phyloP scores from a whole-genome alignment of 1,140 invertebrate species.

The Anagrus nilaparvatae region DNA sequence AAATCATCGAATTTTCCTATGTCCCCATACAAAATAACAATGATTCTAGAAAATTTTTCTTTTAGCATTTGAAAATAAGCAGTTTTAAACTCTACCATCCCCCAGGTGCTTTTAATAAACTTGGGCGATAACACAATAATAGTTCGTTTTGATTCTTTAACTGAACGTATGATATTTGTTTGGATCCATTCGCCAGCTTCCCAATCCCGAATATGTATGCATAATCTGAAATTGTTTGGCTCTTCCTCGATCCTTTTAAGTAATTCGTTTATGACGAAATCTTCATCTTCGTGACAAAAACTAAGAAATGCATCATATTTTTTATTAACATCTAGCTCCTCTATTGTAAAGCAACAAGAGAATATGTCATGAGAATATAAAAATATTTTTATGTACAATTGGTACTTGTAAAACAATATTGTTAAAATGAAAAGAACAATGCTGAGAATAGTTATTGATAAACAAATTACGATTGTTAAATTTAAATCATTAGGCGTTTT shows the following conservation, averaged over 20 bases:
- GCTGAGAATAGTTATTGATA: too few species aligned
- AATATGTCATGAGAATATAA: constrained; percentile 54
- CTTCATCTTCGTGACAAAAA: constrained; percentile 71
- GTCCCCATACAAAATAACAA: constrained; percentile 70
- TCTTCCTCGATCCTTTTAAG: constrained; percentile 55
- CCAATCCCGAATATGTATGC: constrained; percentile 77
- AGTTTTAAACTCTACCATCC: constrained; percentile 69
- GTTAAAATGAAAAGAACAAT: too few species aligned
- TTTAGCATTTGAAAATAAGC: constrained; percentile 66
- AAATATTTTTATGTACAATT: constrained; percentile 58
- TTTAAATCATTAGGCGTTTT: too few species aligned
- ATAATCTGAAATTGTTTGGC: constrained; percentile 51
- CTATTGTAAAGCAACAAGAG: constrained; percentile 55
- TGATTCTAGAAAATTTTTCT: constrained; percentile 59
- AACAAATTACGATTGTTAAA: too few species aligned
- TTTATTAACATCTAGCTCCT: constrained; percentile 67
- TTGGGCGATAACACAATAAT: constrained; percentile 72
- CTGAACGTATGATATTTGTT: too few species aligned
- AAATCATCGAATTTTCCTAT: constrained; percentile 53
- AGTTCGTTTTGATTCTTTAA: constrained; percentile 68
- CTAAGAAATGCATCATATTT: constrained; percentile 80
- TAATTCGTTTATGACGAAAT: constrained; percentile 58
- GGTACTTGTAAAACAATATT: constrained; percentile 50
- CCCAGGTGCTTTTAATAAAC: constrained; percentile 77
- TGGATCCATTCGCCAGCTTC: constrained; percentile 61